These are phyloP conservation scores for Lytechinus variegatus DNA, from an alignment of 35 echinoderm and acorn worm genomes.

Conservation along the genomic window DNA sequence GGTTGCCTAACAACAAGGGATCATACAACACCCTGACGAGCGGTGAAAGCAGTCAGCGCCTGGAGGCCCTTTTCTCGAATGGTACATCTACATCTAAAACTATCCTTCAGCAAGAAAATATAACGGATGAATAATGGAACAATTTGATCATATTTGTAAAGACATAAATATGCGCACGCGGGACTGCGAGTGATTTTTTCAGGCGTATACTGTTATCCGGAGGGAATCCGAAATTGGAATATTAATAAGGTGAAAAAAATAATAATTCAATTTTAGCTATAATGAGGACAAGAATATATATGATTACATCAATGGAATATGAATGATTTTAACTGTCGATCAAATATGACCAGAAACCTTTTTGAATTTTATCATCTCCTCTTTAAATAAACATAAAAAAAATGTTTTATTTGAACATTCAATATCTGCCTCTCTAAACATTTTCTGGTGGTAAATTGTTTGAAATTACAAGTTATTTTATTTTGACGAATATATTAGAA, in stretches of 20 bases:
- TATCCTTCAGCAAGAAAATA: neutral
- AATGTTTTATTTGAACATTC: no score
- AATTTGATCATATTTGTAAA: neutral
- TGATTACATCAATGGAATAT: no score
- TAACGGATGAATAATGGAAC: conserved; percentile 12
- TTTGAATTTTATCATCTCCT: no score
- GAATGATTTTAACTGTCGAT: no score
- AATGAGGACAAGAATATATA: no score
- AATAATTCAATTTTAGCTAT: no score
- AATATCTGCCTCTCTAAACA: no score
- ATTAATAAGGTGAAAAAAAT: neutral
- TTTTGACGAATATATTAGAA: no score
- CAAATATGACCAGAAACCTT: no score
- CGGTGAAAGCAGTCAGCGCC: neutral
- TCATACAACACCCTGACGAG: neutral
- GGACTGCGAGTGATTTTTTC: neutral
- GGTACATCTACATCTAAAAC: neutral
- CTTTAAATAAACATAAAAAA: no score
- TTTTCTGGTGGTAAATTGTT: no score
- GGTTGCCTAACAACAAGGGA: neutral
- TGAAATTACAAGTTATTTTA: no score
- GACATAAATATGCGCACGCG: neutral
- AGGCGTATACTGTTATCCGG: neutral
- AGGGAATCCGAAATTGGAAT: neutral
- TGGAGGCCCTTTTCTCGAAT: neutral